A percentile compares a stretch with the other conserved stretches of the same genome.
Conservation (phyloP, 2,113 vertebrate species). For the Leiothrix lutea region DNA sequence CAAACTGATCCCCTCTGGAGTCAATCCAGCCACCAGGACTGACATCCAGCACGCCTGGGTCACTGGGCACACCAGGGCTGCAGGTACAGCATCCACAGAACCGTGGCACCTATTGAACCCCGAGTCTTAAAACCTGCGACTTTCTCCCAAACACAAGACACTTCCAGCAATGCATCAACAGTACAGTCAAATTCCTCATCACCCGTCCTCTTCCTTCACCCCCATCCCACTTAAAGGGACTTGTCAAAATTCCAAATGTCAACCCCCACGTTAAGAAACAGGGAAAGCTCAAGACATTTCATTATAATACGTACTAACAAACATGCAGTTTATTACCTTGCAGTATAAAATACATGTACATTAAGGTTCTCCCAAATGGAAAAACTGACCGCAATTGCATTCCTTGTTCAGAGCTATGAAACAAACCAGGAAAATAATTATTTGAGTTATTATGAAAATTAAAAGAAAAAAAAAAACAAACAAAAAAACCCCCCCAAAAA, state of each 20-base stretch:
- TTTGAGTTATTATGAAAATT: neutral
- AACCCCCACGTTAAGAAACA: slow-evolving; percentile 39
- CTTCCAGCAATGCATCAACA: slow-evolving; percentile 19
- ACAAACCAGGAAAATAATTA: slow-evolving; percentile 1
- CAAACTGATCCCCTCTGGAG: neutral
- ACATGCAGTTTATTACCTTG: slow-evolving; percentile 75
- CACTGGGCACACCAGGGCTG: neutral
- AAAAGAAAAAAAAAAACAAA: neutral
- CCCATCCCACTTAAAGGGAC: slow-evolving; percentile 50
- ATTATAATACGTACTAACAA: slow-evolving; percentile 75
- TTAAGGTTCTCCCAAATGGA: slow-evolving; percentile 63
- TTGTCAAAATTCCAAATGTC: slow-evolving; percentile 54
- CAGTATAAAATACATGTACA: slow-evolving; percentile 71
- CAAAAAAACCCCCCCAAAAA: too few species aligned
- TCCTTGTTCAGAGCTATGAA: slow-evolving; percentile 42
- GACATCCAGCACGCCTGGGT: neutral
- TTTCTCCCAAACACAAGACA: slow-evolving; percentile 19
- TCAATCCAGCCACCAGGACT: neutral
- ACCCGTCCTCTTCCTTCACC: neutral
- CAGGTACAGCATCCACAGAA: slow-evolving; percentile 14
- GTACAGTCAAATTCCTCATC: slow-evolving; percentile 50
- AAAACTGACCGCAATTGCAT: slow-evolving; percentile 60
- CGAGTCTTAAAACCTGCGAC: neutral
- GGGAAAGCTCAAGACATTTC: slow-evolving; percentile 44
- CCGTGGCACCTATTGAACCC: neutral